These are phyloP conservation scores for Drosophila lowei DNA, from an alignment of 1,140 invertebrate genomes.

Conservation along the genomic window DNA sequence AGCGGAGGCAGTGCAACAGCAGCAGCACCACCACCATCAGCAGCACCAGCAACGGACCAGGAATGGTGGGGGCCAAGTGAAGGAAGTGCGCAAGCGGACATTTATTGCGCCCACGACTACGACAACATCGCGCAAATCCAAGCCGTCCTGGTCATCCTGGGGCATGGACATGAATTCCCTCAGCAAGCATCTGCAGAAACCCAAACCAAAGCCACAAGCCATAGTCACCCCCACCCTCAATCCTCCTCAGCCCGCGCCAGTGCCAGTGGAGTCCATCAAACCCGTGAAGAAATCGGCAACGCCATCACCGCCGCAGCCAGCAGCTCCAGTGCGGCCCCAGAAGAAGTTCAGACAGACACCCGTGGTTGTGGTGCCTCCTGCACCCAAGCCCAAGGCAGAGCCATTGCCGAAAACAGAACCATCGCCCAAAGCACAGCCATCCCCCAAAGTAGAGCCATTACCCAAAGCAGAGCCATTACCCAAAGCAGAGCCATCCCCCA, in stretches of 20 bases:
- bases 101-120: background rate
- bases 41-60: constrained; percentile 19
- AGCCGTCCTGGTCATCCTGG: constrained; percentile 60
- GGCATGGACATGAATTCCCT: constrained; percentile 54
- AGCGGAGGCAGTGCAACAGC: constrained; percentile 34
- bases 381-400: constrained; percentile 51
- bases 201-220: constrained; percentile 31
- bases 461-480: constrained; percentile 32
- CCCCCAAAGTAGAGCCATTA: constrained; percentile 3
- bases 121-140: constrained; percentile 36
- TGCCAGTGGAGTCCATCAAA: constrained; percentile 18
- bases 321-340: constrained; percentile 20
- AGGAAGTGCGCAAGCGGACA: constrained; percentile 55
- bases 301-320: constrained; percentile 13
- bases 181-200: constrained; percentile 40
- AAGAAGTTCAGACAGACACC: constrained; percentile 53
- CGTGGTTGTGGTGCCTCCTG: background rate
- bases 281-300: constrained; percentile 43
- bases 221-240: constrained; percentile 20
- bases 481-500: constrained; percentile 2
- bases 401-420: background rate
- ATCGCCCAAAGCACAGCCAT: constrained; percentile 33
- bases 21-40: constrained; percentile 7
- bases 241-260: background rate
- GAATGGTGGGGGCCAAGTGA: constrained; percentile 26